Conservation (phyloP, 2,797 vertebrate genomes). For the Lacerta viridis region DNA sequence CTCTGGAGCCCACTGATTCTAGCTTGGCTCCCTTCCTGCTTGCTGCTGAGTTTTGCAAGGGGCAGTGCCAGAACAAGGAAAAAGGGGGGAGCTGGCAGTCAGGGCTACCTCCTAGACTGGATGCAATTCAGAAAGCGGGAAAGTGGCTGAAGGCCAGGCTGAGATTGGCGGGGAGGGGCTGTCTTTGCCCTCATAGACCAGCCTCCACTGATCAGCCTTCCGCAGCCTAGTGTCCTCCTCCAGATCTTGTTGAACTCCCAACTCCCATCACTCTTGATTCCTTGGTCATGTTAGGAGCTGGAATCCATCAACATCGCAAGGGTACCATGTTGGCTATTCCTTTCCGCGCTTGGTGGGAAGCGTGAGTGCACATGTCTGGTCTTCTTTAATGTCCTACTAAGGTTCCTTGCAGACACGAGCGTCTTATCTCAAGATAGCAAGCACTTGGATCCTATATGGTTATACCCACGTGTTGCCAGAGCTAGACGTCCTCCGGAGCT, state of each 20-base stretch:
- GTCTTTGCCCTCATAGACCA: too few relatives aligned
- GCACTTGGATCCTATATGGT: background rate
- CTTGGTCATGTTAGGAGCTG: background rate
- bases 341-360: background rate
- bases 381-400: background rate
- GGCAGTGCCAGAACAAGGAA: background rate
- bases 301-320: background rate
- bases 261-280: background rate
- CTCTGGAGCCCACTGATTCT: too few relatives aligned
- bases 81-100: background rate
- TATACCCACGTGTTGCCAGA: background rate
- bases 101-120: too few relatives aligned
- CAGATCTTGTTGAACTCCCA: too few relatives aligned
- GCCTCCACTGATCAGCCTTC: too few relatives aligned
- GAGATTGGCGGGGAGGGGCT: too few relatives aligned
- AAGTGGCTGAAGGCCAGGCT: too few relatives aligned
- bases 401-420: background rate
- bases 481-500: background rate
- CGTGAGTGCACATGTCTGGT: rapidly evolving
- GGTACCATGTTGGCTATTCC: background rate
- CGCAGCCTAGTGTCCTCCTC: too few relatives aligned
- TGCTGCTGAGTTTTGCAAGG: background rate
- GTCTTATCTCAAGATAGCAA: too few relatives aligned
- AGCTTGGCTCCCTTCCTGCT: background rate
- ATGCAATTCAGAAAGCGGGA: too few relatives aligned